Evolutionary conservation across 2,797 vertebrate species (phyloP).

Genomic region (Myripristis murdjan): DNA sequence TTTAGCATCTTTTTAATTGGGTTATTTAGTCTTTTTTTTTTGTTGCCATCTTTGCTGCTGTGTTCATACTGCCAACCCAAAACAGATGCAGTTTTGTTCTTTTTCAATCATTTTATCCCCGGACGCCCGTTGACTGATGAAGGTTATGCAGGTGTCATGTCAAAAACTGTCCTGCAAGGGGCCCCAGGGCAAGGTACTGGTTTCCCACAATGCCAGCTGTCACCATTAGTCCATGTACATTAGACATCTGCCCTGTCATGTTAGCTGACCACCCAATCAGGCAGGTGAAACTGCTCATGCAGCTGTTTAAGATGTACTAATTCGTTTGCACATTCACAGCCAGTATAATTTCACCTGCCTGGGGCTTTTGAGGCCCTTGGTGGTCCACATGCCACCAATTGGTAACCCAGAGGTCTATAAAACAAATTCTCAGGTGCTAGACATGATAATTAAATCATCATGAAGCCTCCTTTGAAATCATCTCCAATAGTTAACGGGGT

Average conservation of each 20-base stretch:
- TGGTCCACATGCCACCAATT: background rate
- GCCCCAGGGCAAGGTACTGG: no score
- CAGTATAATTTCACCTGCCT: no score
- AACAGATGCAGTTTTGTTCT: constrained; percentile 28
- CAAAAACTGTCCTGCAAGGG: no score
- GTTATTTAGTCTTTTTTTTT: constrained; percentile 39
- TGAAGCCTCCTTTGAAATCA: background rate
- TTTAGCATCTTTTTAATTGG: constrained; percentile 71
- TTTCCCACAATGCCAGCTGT: no score
- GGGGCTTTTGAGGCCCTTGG: no score
- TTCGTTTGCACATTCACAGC: no score
- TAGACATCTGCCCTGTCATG: background rate
- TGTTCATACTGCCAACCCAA: constrained; percentile 40
- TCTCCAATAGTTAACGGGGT: background rate
- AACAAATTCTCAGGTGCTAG: background rate
- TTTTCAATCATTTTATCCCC: constrained; percentile 14
- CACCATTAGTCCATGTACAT: no score
- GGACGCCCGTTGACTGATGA: background rate
- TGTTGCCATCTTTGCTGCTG: constrained; percentile 1
- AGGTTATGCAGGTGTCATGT: background rate
- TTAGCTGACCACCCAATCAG: constrained; percentile 4
- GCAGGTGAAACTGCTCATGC: constrained; percentile 2
- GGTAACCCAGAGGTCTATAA: no score
- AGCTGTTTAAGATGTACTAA: constrained; percentile 1
- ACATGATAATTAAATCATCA: background rate